Base-by-base conservation (phyloP, 2,113 vertebrate species). In the Lepus americanus region DNA sequence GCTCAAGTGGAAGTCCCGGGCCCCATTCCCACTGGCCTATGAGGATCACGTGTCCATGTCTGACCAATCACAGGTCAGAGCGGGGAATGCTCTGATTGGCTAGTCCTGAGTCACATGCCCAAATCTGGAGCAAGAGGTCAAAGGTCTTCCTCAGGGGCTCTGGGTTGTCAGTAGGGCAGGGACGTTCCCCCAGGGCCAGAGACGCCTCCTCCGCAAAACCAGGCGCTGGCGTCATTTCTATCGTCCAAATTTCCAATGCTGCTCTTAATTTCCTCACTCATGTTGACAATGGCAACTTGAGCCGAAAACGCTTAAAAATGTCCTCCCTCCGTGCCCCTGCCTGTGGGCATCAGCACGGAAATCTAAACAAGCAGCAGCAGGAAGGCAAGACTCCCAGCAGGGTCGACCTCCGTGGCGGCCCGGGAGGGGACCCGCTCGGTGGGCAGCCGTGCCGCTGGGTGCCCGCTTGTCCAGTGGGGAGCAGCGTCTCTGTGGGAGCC, bases 251-350 rank as follows among this genome's bases (percentile, higher is more conserved):
- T 94, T 87, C 61, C 81, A 94, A 55, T 4, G 27, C 36, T 70
- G 70, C 49, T 86, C 36, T 79, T 79, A 53, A n/a, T 87, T 83
- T 80, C 77, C 81, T 90, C 70, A 81, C 79, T 92, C 59, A 27
- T 39, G 64, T 89, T 81, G 67, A 72, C 12, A 29, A 89, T 70
- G 70, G 29, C 25, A 83, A 31, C 74, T 64, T 91, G 79, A 86
- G 70, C 84, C 85, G 72, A 72, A 91, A 95, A 51, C 39, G 76
- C 84, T 88, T 61, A 72, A 91, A 95, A 39, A 39, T n/a, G 61
- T 64, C 27, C 55, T 36, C 64, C 22, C 64, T 39, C 25, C 5
- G 4, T 31, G 29, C 16, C 63, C 55, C 10, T 64, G 11, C 61
- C 44, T 66, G n/a, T 16, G 20, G 63, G 31, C 33, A 81, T 25